phyloP scores from a whole-genome alignment of 2,113 vertebrate species.

The Megaleporinus macrocephalus region DNA sequence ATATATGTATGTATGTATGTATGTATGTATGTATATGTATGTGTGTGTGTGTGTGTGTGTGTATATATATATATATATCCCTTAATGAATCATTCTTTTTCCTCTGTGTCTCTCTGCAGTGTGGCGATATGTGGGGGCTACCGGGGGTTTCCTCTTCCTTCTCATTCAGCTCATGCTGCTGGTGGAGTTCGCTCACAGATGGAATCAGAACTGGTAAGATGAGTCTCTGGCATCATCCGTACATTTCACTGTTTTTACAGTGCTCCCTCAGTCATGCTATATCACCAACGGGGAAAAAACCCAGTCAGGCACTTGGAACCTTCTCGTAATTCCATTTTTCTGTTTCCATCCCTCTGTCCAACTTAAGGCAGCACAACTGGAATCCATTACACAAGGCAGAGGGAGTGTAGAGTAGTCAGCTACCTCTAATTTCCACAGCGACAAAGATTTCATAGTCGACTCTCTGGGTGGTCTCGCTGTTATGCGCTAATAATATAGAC shows the following conservation, averaged over 20 bases:
- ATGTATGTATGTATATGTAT: no score
- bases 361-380: constrained; percentile 41
- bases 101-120: constrained; percentile 72
- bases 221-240: not conserved
- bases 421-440: constrained; percentile 40
- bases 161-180: constrained; percentile 92
- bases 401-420: constrained; percentile 24
- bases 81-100: not conserved
- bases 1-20: no score
- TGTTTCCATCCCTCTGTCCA: constrained; percentile 43
- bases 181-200: constrained; percentile 96
- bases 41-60: no score
- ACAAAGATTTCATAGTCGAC: not conserved
- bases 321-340: not conserved
- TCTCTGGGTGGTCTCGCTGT: constrained; percentile 43
- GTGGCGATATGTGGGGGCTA: constrained; percentile 90
- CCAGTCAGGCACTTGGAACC: constrained; percentile 13
- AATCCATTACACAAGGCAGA: constrained; percentile 45
- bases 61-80: no score
- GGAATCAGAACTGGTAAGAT: constrained; percentile 98
- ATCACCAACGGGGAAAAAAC: constrained; percentile 33
- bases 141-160: constrained; percentile 87
- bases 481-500: constrained; percentile 13
- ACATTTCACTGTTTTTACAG: constrained; percentile 19
- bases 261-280: constrained; percentile 5